Percentiles rank a stretch among this genome's conserved stretches.
These are phyloP conservation scores for Drosophila melanosoma DNA, from an alignment of 2,888 invertebrate species.

Conservation along the genomic window DNA sequence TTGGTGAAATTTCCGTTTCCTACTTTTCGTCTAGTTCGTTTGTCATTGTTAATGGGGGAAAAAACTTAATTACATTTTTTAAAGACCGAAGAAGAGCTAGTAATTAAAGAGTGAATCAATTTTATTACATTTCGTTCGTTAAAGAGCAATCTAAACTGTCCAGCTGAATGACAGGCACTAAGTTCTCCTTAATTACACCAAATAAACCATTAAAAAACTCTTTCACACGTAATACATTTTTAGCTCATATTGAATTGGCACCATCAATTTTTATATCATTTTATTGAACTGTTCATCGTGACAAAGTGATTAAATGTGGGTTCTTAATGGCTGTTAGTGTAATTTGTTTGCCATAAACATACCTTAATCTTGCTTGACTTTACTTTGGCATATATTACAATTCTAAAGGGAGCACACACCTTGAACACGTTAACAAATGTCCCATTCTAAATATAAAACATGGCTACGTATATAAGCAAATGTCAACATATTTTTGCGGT, in stretches of 20 bases:
- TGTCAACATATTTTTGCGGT: slow-evolving; percentile 50
- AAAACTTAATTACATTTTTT: slow-evolving; percentile 1
- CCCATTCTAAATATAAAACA: slow-evolving; percentile 4
- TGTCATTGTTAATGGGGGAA: slow-evolving; percentile 7
- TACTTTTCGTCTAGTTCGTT: slow-evolving; percentile 23
- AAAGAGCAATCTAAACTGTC: slow-evolving; percentile 35
- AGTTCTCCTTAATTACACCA: slow-evolving; percentile 22
- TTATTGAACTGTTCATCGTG: slow-evolving; percentile 17
- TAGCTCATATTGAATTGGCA: slow-evolving; percentile 34
- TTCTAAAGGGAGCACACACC: slow-evolving; percentile 17
- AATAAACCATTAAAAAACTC: slow-evolving; percentile 10
- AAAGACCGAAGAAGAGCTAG: neutral
- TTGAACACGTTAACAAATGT: slow-evolving; percentile 44
- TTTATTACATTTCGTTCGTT: slow-evolving; percentile 25
- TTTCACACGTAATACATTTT: slow-evolving; percentile 12
- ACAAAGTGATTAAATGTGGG: neutral
- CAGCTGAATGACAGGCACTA: neutral
- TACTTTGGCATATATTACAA: neutral
- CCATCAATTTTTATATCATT: slow-evolving; percentile 29
- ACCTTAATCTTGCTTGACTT: neutral
- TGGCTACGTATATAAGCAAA: slow-evolving; percentile 46
- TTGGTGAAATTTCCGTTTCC: slow-evolving; percentile 60
- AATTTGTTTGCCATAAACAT: slow-evolving; percentile 6
- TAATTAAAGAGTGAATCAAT: slow-evolving; percentile 1
- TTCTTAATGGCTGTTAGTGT: neutral